Conservation (phyloP, 2,888 invertebrate species). For the Dioctria linearis region DNA sequence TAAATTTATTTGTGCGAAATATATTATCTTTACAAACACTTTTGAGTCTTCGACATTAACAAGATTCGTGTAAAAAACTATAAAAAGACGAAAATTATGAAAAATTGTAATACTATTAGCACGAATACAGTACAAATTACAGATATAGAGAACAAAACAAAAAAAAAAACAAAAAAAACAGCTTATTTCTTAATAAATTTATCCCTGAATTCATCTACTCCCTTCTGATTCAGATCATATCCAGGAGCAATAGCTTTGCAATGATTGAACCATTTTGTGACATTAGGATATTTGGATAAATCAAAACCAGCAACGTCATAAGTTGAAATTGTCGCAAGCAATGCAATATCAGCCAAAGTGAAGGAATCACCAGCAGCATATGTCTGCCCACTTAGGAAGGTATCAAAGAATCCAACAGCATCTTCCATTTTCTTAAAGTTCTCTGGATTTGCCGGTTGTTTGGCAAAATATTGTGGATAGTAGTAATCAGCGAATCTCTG, state of each 20-base stretch:
- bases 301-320: constrained; percentile 79
- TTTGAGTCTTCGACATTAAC: not conserved
- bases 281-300: constrained; percentile 79
- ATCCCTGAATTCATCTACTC: constrained; percentile 74
- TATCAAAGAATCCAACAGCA: constrained; percentile 79
- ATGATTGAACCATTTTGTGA: constrained; percentile 77
- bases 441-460: constrained; percentile 77
- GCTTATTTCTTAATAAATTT: constrained; percentile 63
- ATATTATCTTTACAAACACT: too few relatives aligned
- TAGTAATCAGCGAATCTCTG: constrained; percentile 80
- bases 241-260: constrained; percentile 75
- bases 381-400: constrained; percentile 79
- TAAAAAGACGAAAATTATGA: constrained; percentile 2
- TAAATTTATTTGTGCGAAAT: too few relatives aligned
- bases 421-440: constrained; percentile 80
- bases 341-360: constrained; percentile 84
- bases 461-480: constrained; percentile 77
- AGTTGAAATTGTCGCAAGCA: constrained; percentile 80
- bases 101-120: constrained; percentile 40
- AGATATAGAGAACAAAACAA: not conserved
- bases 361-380: constrained; percentile 82
- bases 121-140: constrained; percentile 16
- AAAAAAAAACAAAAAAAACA: constrained; percentile 11
- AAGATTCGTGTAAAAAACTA: constrained; percentile 14
- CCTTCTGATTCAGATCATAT: constrained; percentile 75